Percentiles rank a stretch among this genome's conserved stretches.
These are phyloP conservation scores for Smithornis capensis DNA, from an alignment of 2,113 vertebrate species.

Conservation along the genomic window DNA sequence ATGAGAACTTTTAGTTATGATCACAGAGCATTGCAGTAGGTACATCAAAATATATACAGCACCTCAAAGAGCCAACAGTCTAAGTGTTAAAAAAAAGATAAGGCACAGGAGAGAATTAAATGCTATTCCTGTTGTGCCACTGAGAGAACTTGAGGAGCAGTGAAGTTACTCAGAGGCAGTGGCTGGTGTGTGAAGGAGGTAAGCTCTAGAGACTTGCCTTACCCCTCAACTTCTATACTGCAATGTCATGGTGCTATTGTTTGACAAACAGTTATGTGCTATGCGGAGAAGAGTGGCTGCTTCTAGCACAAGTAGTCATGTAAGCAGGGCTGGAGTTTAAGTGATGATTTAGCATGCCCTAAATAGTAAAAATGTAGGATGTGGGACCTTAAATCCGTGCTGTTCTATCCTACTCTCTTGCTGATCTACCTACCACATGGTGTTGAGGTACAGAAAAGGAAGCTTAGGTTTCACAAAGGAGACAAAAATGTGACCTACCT, in stretches of 20 bases:
- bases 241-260: not conserved
- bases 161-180: not conserved
- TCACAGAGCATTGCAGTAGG: not conserved
- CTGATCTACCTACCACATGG: rapidly evolving
- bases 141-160: not conserved
- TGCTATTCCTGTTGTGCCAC: not conserved
- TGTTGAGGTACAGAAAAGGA: not conserved
- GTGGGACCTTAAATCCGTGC: not conserved
- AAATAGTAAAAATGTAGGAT: not conserved
- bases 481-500: rapidly evolving
- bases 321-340: not conserved
- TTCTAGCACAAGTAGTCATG: not conserved
- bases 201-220: not conserved
- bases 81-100: not conserved
- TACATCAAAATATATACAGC: not conserved
- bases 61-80: not conserved
- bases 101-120: not conserved
- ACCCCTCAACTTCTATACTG: not conserved
- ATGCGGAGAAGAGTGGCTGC: not conserved
- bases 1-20: not conserved
- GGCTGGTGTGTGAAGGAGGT: not conserved
- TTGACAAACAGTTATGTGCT: not conserved
- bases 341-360: not conserved
- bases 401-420: not conserved
- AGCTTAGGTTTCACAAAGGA: not conserved